Percentiles rank a stretch among this genome's conserved stretches.
phyloP scores from a whole-genome alignment of 2,797 vertebrate genomes.

The Anguilla pacifica region DNA sequence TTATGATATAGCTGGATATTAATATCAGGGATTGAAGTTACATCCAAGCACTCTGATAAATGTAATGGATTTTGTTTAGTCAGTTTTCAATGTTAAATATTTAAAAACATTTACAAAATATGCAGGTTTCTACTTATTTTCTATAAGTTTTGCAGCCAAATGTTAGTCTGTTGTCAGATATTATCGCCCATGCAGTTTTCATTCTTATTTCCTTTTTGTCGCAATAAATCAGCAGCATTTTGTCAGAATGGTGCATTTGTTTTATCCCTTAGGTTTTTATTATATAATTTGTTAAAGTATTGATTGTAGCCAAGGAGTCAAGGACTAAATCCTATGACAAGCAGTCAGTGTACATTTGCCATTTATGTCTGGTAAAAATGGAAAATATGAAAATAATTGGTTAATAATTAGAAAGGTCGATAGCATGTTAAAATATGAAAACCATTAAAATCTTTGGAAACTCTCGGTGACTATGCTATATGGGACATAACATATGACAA shows the following conservation, averaged over 20 bases:
- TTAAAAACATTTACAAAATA: too few species aligned
- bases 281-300: background rate
- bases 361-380: background rate
- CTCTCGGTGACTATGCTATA: background rate
- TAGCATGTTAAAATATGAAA: too few species aligned
- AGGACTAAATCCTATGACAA: background rate
- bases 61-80: background rate
- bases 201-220: too few species aligned
- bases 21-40: background rate
- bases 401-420: too few species aligned
- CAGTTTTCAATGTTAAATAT: background rate
- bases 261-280: background rate
- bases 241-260: background rate
- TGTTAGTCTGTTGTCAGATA: too few species aligned
- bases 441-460: too few species aligned
- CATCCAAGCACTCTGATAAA: background rate
- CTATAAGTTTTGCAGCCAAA: too few species aligned
- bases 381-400: background rate
- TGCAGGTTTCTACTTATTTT: too few species aligned
- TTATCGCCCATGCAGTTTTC: too few species aligned
- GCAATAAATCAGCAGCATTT: background rate
- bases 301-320: background rate
- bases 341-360: background rate
- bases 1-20: background rate
- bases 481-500: background rate